Percentiles rank a stretch among this genome's conserved stretches.
phyloP scores from a whole-genome alignment of 2,888 invertebrate species.

The Ferdinandea cuprea region DNA sequence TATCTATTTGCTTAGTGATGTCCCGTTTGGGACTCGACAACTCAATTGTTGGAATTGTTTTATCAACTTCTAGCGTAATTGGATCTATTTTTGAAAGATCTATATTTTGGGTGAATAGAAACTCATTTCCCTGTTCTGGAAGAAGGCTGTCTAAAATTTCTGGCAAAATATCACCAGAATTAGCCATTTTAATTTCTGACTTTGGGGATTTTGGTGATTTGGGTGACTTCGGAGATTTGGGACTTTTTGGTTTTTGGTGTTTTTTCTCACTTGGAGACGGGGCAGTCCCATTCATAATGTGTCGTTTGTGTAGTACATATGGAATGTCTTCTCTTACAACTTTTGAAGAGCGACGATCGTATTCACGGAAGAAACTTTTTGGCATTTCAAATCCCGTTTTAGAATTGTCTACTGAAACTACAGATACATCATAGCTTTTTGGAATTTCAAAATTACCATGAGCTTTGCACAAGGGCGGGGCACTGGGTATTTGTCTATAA shows the following conservation, averaged over 20 bases:
- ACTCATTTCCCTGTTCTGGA: slow-evolving; percentile 85
- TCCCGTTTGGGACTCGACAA: slow-evolving; percentile 88
- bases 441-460: slow-evolving; percentile 89
- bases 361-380: slow-evolving; percentile 89
- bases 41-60: slow-evolving; percentile 85
- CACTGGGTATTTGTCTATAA: slow-evolving; percentile 89
- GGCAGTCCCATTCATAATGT: slow-evolving; percentile 93
- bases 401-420: slow-evolving; percentile 84
- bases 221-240: slow-evolving; percentile 87
- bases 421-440: slow-evolving; percentile 83
- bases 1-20: slow-evolving; percentile 88
- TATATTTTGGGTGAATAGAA: slow-evolving; percentile 89
- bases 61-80: slow-evolving; percentile 88
- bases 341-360: slow-evolving; percentile 84
- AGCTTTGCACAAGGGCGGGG: slow-evolving; percentile 88
- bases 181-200: slow-evolving; percentile 75
- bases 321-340: slow-evolving; percentile 89
- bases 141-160: slow-evolving; percentile 84
- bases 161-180: slow-evolving; percentile 83
- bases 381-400: slow-evolving; percentile 89
- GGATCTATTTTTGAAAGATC: slow-evolving; percentile 90
- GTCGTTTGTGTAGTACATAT: slow-evolving; percentile 92
- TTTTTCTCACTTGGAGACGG: slow-evolving; percentile 84
- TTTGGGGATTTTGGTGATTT: slow-evolving; percentile 85
- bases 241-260: slow-evolving; percentile 85